Evolutionary conservation across 35 echinoderm and acorn worm species (phyloP).

Genomic region (Chiridota heheva): DNA sequence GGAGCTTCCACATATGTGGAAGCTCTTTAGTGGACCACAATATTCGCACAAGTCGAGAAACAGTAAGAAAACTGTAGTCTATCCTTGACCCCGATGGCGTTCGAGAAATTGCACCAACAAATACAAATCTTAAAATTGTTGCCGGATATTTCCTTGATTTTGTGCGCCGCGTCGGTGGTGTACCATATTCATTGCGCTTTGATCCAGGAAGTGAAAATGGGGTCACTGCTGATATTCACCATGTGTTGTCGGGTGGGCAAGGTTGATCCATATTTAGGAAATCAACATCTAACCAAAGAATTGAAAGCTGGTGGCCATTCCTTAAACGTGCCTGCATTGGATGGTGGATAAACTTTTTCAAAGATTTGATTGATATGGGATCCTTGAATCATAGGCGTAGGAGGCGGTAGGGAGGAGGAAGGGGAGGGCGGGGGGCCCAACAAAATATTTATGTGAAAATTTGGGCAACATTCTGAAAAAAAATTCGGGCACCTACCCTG

Average conservation of each 20-base stretch:
- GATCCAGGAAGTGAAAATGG: not conserved
- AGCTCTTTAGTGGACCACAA: constrained; percentile 24
- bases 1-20: too few species aligned
- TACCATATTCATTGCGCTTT: not conserved
- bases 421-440: too few species aligned
- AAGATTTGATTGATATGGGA: constrained; percentile 46
- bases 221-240: not conserved
- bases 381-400: too few species aligned
- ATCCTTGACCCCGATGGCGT: constrained; percentile 51
- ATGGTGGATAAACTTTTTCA: constrained; percentile 47
- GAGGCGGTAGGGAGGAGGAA: too few species aligned
- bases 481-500: too few species aligned
- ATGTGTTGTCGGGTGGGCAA: constrained; percentile 3
- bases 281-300: constrained; percentile 47
- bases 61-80: constrained; percentile 8
- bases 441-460: too few species aligned
- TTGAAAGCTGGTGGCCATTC: constrained; percentile 51
- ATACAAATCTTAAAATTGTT: constrained; percentile 33
- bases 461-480: too few species aligned
- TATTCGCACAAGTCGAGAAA: constrained; percentile 19
- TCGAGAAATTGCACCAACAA: constrained; percentile 27
- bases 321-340: constrained; percentile 1
- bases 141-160: constrained; percentile 19
- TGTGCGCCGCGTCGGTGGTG: not conserved
- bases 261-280: constrained; percentile 31